These are phyloP conservation scores for Pogonomyrmex barbatus DNA, from an alignment of 1,140 invertebrate genomes.

Conservation along the genomic window DNA sequence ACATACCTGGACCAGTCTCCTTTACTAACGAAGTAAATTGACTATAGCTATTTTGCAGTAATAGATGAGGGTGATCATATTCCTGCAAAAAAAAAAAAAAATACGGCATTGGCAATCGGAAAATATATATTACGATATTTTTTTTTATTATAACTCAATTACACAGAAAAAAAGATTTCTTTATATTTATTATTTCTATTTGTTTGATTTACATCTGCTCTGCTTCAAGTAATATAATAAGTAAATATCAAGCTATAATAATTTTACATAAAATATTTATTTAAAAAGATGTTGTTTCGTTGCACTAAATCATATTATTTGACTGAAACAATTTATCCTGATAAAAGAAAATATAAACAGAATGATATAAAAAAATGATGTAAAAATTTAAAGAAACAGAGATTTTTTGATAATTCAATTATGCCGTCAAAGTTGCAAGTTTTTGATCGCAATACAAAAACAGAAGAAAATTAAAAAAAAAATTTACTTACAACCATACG, in stretches of 20 bases:
- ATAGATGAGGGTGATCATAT: slow-evolving; percentile 88
- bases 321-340: no score
- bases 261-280: no score
- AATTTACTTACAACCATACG: slow-evolving; percentile 82
- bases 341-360: not conserved
- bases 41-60: slow-evolving; percentile 85
- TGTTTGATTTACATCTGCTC: no score
- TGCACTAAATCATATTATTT: no score
- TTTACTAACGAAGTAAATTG: slow-evolving; percentile 90
- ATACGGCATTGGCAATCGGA: not conserved
- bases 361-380: not conserved
- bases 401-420: not conserved
- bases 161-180: no score
- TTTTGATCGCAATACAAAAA: not conserved
- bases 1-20: slow-evolving; percentile 87
- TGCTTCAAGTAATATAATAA: no score
- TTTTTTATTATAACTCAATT: no score
- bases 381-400: not conserved
- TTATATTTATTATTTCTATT: no score
- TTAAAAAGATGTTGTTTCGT: no score
- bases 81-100: slow-evolving; percentile 85
- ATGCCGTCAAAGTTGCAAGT: not conserved
- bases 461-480: not conserved
- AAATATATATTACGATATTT: no score
- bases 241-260: no score